A percentile compares a stretch with the other conserved stretches of the same genome.
These are phyloP conservation scores for Oreohelix idahoensis DNA, from an alignment of 1,140 invertebrate species.

Conservation along the genomic window DNA sequence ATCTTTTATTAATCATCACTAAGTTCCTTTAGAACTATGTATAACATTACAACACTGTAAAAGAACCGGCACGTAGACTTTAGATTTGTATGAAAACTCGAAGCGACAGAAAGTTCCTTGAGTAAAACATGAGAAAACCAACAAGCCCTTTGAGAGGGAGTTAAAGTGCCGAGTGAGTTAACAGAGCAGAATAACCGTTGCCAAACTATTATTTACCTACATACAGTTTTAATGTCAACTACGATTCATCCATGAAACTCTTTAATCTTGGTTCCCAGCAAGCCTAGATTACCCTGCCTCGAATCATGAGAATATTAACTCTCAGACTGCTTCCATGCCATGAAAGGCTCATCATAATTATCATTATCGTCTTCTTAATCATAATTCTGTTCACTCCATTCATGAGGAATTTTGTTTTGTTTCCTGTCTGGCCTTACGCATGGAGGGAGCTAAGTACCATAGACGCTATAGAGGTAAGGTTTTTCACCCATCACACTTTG, in stretches of 20 bases:
- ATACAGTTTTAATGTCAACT: too few species aligned
- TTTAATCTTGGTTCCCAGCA: background rate
- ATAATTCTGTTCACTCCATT: background rate
- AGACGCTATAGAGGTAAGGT: background rate
- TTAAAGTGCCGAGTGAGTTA: too few species aligned
- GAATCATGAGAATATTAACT: constrained; percentile 5
- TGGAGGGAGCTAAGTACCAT: constrained; percentile 6
- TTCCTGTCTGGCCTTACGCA: constrained; percentile 1
- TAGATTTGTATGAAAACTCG: too few species aligned
- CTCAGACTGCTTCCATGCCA: background rate
- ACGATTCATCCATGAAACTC: background rate
- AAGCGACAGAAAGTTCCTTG: too few species aligned
- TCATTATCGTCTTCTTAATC: background rate
- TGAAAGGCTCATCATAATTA: background rate
- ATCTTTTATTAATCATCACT: too few species aligned
- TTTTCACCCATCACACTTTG: background rate
- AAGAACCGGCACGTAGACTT: too few species aligned
- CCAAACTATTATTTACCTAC: too few species aligned
- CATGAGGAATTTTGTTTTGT: constrained; percentile 5
- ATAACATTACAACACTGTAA: too few species aligned
- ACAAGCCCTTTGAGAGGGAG: too few species aligned
- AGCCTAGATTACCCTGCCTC: background rate
- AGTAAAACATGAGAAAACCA: too few species aligned
- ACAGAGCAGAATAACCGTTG: too few species aligned
- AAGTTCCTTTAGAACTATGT: too few species aligned